Conservation (phyloP, 2,888 invertebrate genomes). For the Himalopsyche kuldschensis region DNA sequence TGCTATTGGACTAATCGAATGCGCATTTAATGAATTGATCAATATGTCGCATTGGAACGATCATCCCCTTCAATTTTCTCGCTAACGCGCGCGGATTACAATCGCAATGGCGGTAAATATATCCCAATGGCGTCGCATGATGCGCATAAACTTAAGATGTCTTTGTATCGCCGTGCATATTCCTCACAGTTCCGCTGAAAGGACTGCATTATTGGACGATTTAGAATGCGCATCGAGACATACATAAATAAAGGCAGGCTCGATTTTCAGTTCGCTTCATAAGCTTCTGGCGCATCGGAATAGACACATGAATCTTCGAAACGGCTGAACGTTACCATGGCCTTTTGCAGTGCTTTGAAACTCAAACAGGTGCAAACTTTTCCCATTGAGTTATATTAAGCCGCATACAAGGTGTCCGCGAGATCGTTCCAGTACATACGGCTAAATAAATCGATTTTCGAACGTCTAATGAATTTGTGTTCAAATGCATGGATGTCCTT, state of each 20-base stretch:
- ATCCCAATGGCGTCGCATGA: neutral
- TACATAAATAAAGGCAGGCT: constrained; percentile 33
- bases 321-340: constrained; percentile 25
- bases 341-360: neutral
- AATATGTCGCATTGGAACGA: too few species aligned
- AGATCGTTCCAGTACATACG: too few species aligned
- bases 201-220: constrained; percentile 36
- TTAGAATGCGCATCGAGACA: constrained; percentile 31
- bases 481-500: too few species aligned
- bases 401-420: neutral
- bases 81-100: neutral
- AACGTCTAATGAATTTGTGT: too few species aligned
- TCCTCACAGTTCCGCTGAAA: constrained; percentile 24
- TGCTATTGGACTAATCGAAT: too few species aligned
- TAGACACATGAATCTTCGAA: constrained; percentile 34
- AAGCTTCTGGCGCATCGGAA: constrained; percentile 11
- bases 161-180: constrained; percentile 7
- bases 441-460: too few species aligned
- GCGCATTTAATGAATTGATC: too few species aligned
- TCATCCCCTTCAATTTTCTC: neutral
- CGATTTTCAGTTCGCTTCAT: constrained; percentile 18
- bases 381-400: too few species aligned
- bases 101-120: neutral
- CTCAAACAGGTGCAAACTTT: neutral
- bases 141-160: neutral